Evolutionary conservation across 1,140 invertebrate species (phyloP).

Genomic region (Thaumetopoea pityocampa): DNA sequence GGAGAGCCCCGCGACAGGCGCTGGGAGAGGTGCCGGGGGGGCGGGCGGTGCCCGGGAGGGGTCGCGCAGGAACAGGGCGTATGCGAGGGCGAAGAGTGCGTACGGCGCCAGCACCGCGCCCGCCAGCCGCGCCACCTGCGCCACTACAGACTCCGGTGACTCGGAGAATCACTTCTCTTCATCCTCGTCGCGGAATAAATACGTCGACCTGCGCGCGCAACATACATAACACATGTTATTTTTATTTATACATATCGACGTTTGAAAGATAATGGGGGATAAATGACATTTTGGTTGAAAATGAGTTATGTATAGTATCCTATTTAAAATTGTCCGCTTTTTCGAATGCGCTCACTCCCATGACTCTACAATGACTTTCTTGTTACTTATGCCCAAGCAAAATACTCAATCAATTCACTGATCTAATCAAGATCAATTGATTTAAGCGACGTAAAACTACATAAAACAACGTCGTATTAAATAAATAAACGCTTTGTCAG

Average conservation of each 20-base stretch:
- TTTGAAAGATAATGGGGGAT: background rate
- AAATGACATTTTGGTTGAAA: too few species aligned
- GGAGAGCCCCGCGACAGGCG: slow-evolving; percentile 3
- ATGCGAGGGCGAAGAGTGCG: slow-evolving; percentile 30
- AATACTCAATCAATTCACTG: too few species aligned
- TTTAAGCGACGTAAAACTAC: too few species aligned
- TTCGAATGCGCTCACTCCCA: too few species aligned
- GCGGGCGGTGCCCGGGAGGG: slow-evolving; percentile 20
- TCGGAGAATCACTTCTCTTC: slow-evolving; percentile 77
- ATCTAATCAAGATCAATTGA: too few species aligned
- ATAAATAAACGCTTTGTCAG: too few species aligned
- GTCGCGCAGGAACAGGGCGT: slow-evolving; percentile 32
- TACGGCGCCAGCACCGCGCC: slow-evolving; percentile 53
- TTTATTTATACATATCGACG: background rate
- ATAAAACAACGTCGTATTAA: too few species aligned
- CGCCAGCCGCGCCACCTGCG: slow-evolving; percentile 29
- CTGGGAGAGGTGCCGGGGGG: slow-evolving; percentile 16
- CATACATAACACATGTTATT: background rate
- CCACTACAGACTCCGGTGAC: slow-evolving; percentile 28
- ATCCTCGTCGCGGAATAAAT: slow-evolving; percentile 88
- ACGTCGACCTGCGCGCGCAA: slow-evolving; percentile 79
- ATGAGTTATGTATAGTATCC: too few species aligned
- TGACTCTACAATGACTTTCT: too few species aligned
- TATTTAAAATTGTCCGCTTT: too few species aligned
- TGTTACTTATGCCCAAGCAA: too few species aligned